Evolutionary conservation across 2,797 vertebrate species (phyloP).

Genomic region (Epinephelus malabaricus): DNA sequence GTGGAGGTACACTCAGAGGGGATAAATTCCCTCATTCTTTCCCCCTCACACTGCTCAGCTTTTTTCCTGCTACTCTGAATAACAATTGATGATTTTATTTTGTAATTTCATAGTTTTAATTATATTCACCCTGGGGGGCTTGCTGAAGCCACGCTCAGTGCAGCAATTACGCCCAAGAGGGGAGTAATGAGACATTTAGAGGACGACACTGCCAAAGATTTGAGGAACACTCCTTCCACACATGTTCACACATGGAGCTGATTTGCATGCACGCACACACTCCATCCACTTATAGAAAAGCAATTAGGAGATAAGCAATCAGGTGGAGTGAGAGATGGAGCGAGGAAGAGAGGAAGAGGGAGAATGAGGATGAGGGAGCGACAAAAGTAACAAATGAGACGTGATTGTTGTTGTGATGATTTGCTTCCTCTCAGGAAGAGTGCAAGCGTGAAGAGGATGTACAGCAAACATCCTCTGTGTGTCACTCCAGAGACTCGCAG

Average conservation of each 20-base stretch:
- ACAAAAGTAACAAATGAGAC: conserved; percentile 39
- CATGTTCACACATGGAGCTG: conserved; percentile 8
- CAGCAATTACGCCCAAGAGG: conserved; percentile 66
- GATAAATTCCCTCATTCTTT: background rate
- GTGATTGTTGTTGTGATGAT: conserved; percentile 52
- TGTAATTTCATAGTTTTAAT: conserved; percentile 66
- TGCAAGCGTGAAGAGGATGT: conserved; percentile 23
- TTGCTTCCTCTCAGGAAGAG: conserved; percentile 57
- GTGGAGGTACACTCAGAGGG: conserved; percentile 13
- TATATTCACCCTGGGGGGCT: conserved; percentile 59
- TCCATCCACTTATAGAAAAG: conserved; percentile 70
- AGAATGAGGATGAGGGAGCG: conserved; percentile 16
- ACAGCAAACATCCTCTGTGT: conserved; percentile 41
- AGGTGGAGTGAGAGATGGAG: conserved; percentile 48
- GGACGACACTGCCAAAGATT: conserved; percentile 61
- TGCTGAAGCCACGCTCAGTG: conserved; percentile 44
- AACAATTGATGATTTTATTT: conserved; percentile 62
- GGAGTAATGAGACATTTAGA: conserved; percentile 74
- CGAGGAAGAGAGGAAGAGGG: background rate
- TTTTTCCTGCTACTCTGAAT: conserved; percentile 41
- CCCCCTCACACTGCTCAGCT: conserved; percentile 17
- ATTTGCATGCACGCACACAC: conserved; percentile 18
- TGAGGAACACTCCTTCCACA: conserved; percentile 37
- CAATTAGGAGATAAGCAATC: conserved; percentile 75
- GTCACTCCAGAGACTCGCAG: conserved; percentile 33